Base-by-base conservation (phyloP, 2,113 vertebrate genomes). In the Paedocypris sp. region DNA sequence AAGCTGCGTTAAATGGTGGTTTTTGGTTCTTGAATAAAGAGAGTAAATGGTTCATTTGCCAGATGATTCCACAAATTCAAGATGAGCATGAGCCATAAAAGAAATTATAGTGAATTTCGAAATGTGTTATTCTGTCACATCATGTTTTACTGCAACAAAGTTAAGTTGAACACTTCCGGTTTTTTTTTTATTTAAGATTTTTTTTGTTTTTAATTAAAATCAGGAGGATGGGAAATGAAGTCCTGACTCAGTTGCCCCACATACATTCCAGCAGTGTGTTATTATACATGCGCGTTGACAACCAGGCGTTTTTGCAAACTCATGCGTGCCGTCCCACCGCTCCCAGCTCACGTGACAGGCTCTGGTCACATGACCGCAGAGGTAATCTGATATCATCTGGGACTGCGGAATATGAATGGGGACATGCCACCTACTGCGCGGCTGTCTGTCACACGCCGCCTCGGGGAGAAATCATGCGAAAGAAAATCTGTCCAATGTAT, bases 21-120 rank as follows among this genome's bases (percentile, higher is more conserved):
- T 46, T 66, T 62, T 26, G 58, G 57, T 48, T 33, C 56, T 61
- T 23, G 49, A 23, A 43, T 64, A 49, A 66, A 70, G 68, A 56
- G 36, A 50, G 42, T 70, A 43, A 70, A 33, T 16, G 22, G 10
- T 61, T 61, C 33, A 65, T 56, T 49, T 56, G 43, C 49, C 33
- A 56, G 56, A 66, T 62, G 65, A 51, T 32, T 61, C 43, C 36
- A 41, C 15, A 54, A 31, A 36, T 54, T 65, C 45, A 15, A 25
- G 9, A 35, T 48, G 63, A 38, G 59, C 57, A 50, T 56, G 12
- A 58, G 62, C 20, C 36, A 57, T 16, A n/a, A n/a, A n/a, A n/a
- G n/a, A n/a, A n/a, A n/a, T n/a, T n/a, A n/a, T n/a, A n/a, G n/a
- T n/a, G n/a, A n/a, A n/a, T n/a, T n/a, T n/a, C n/a, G n/a, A n/a